Percentiles rank a stretch among this genome's conserved stretches.
These are phyloP conservation scores for Lagopus muta DNA, from an alignment of 2,113 vertebrate genomes.

Conservation along the genomic window DNA sequence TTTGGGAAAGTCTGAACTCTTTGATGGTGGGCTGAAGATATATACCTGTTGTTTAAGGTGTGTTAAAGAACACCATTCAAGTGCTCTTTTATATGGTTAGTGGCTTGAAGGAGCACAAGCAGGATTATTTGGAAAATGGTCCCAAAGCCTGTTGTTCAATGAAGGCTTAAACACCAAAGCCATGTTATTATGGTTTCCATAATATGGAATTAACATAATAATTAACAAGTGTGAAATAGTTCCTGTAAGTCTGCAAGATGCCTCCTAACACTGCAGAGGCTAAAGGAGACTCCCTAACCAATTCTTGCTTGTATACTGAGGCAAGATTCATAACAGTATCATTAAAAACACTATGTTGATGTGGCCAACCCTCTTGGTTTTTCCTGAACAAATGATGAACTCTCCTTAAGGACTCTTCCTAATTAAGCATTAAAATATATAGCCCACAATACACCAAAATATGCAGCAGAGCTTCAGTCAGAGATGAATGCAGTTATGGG, in stretches of 20 bases:
- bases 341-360: background rate
- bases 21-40: background rate
- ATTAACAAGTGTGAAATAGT: background rate
- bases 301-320: background rate
- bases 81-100: background rate
- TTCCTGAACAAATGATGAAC: background rate
- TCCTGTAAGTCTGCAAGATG: background rate
- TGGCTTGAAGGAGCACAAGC: background rate
- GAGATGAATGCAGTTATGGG: background rate
- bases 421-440: background rate
- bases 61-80: background rate
- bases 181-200: background rate
- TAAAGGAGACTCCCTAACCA: background rate
- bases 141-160: background rate
- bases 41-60: background rate
- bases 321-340: background rate
- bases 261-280: background rate
- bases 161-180: background rate
- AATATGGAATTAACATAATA: background rate
- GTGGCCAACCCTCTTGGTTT: background rate
- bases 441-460: background rate
- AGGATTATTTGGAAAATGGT: background rate
- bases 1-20: background rate
- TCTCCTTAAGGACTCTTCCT: background rate
- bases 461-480: background rate